phyloP scores from a whole-genome alignment of 2,797 vertebrate genomes.

The Acanthopagrus latus region DNA sequence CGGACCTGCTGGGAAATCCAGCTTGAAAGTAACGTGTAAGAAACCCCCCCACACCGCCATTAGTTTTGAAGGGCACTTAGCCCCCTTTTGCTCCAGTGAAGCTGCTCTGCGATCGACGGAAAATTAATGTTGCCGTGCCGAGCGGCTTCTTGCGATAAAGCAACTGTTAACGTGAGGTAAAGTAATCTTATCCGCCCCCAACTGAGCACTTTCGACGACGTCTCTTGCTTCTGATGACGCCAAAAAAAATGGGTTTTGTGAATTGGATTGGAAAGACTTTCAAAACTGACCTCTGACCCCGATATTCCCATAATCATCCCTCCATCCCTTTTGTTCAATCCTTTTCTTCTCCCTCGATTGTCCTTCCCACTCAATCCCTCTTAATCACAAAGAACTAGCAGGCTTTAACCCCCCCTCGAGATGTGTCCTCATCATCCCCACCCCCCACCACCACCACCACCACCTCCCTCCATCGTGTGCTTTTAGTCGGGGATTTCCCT shows the following conservation, averaged over 20 bases:
- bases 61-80: constrained; percentile 68
- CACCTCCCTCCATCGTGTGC: constrained; percentile 29
- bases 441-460: no score
- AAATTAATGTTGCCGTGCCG: constrained; percentile 48
- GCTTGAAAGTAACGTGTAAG: constrained; percentile 16
- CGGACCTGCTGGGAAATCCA: constrained; percentile 48
- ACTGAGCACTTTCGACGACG: constrained; percentile 3
- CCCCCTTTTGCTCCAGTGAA: constrained; percentile 69
- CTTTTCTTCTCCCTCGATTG: constrained; percentile 24
- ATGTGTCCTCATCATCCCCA: constrained; percentile 53
- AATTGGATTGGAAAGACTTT: constrained; percentile 41
- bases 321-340: constrained; percentile 43
- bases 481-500: constrained; percentile 73
- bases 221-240: constrained; percentile 9
- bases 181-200: neutral
- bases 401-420: constrained; percentile 61
- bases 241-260: constrained; percentile 11
- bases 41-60: constrained; percentile 42
- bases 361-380: constrained; percentile 34
- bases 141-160: constrained; percentile 55
- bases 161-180: constrained; percentile 17
- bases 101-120: constrained; percentile 55
- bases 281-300: constrained; percentile 40
- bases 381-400: constrained; percentile 53
- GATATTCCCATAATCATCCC: constrained; percentile 34